Conservation (phyloP, 2,888 invertebrate species). For the Eurytoma adleriae region DNA sequence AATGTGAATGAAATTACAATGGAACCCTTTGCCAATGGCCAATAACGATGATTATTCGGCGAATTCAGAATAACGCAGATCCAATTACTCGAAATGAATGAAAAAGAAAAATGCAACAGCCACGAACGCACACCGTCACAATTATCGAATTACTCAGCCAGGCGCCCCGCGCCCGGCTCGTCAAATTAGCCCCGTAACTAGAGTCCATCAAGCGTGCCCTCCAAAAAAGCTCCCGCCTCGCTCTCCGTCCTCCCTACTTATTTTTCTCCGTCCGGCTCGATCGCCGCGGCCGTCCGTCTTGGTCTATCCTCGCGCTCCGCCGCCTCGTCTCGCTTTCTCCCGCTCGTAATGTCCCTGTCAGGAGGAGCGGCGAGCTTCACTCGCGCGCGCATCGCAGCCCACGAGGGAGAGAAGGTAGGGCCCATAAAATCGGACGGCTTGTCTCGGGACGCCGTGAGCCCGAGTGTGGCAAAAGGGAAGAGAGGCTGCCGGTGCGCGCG, state of each 20-base stretch:
- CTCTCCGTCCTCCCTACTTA: conserved; percentile 50
- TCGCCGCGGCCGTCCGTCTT: conserved; percentile 36
- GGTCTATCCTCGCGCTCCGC: conserved; percentile 37
- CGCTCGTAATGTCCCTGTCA: conserved; percentile 72
- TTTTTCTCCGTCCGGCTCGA: conserved; percentile 40
- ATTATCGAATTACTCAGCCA: conserved; percentile 22
- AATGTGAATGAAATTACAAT: no score
- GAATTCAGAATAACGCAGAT: no score
- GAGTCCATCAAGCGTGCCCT: conserved; percentile 25
- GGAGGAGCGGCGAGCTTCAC: conserved; percentile 70
- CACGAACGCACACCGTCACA: background rate
- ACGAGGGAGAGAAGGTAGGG: conserved; percentile 34
- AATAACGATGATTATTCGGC: no score
- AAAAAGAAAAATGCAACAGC: background rate
- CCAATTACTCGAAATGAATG: no score
- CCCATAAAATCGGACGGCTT: conserved; percentile 70
- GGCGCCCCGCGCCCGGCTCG: background rate
- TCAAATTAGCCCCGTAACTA: conserved; percentile 27
- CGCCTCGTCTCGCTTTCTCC: conserved; percentile 20
- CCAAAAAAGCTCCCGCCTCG: conserved; percentile 46
- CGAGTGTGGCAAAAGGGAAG: conserved; percentile 34
- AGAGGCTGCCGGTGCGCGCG: conserved; percentile 26
- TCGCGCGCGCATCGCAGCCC: conserved; percentile 54
- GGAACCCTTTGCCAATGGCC: no score
- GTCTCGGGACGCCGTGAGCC: conserved; percentile 62